phyloP scores from a whole-genome alignment of 2,797 vertebrate species.

The Arnoldichthys spilopterus region DNA sequence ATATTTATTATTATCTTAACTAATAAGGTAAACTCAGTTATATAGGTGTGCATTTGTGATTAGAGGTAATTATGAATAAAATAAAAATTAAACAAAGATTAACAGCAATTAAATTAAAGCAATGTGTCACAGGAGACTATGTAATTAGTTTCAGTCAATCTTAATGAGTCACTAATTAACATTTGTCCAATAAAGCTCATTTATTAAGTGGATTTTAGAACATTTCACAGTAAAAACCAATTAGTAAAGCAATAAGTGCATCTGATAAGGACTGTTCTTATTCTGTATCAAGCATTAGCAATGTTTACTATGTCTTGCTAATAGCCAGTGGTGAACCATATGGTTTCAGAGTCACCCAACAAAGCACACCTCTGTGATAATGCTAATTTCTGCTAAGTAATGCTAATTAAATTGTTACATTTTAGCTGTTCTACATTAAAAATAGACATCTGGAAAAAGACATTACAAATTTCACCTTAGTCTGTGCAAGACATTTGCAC shows the following conservation, averaged over 20 bases:
- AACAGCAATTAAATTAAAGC: no score
- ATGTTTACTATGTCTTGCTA: background rate
- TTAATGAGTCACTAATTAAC: constrained; percentile 2
- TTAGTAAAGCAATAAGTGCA: background rate
- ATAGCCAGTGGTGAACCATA: background rate
- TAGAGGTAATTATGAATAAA: background rate
- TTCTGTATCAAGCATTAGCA: background rate
- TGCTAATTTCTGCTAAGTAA: no score
- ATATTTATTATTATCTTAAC: background rate
- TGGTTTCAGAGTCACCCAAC: no score
- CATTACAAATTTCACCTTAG: no score
- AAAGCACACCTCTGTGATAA: no score
- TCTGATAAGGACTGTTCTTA: background rate
- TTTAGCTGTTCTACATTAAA: no score
- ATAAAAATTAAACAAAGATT: no score
- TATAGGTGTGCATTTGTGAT: background rate
- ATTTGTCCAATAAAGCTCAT: background rate
- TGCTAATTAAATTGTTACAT: no score
- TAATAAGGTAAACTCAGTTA: constrained; percentile 1
- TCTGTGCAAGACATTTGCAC: no score
- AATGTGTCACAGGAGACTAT: background rate
- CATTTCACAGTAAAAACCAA: constrained; percentile 1
- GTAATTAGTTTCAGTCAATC: background rate
- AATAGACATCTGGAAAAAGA: no score
- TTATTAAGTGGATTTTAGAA: constrained; percentile 1